Conservation (phyloP, 2,797 vertebrate species). For the Acanthiza pusilla region DNA sequence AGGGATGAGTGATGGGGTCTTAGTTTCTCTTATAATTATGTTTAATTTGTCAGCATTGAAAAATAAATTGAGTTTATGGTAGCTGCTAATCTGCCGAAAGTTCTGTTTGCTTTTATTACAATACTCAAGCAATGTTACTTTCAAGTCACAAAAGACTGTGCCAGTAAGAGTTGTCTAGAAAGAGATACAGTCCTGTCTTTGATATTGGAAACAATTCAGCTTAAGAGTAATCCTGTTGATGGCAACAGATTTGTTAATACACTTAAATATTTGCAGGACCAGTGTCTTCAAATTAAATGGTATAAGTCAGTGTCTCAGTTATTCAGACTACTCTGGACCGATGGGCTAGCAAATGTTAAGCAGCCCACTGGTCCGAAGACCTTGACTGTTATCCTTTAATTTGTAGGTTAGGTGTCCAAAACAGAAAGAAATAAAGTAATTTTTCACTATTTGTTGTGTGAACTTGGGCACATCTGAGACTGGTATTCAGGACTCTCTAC, state of each 20-base stretch:
- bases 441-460: neutral
- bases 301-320: conserved; percentile 3
- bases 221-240: neutral
- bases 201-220: neutral
- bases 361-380: neutral
- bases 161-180: neutral
- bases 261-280: neutral
- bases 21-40: neutral
- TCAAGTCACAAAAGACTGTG: neutral
- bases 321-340: neutral
- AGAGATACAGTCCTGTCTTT: neutral
- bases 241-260: neutral
- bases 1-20: neutral
- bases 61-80: neutral
- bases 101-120: neutral
- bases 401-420: neutral
- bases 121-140: neutral
- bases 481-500: neutral
- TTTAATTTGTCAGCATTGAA: neutral
- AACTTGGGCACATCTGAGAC: neutral
- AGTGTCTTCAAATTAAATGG: neutral
- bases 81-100: neutral
- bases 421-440: neutral
- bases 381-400: neutral
- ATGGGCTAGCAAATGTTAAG: neutral